Evolutionary conservation across 2,113 vertebrate genomes (phyloP), one percentile per base, ranked within the genome.

Genomic region (Ornithorhynchus anatinus): DNA sequence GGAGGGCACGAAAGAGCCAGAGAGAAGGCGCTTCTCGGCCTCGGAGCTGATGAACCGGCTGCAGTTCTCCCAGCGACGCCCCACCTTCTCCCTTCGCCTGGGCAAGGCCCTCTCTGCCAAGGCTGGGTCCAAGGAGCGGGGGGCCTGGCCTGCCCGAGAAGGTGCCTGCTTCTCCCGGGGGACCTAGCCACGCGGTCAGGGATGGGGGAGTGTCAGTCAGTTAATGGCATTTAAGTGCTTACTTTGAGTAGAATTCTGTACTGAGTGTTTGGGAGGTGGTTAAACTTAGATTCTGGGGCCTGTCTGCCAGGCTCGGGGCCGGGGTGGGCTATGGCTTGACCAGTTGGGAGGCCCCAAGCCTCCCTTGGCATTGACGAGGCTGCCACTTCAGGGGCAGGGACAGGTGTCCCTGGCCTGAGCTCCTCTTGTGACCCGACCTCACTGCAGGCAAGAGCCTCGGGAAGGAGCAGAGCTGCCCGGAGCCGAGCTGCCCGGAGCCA

Each of bases 11-110:
- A 80, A 84, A 38, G 95, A 95, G 36, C 92, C 94, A 0, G 95
- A 96, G 73, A 90, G 94, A 12, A 86, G 96, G 57, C 93, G 95
- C n/a, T 96, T 97, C 92, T 97, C 96, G 0, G 96, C 95, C 14
- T 96, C 95, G 0, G 95, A 96, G 57, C 91, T 97, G 25, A 95
- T 97, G 82, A 95, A 92, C 6, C 90, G 95, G 47, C 90, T 97
- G n/a, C 95, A 97, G 84, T 92, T 95, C 20, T 93, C 93, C 7
- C 94, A 95, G 59, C 93, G 90, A 61, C 94, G 93, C 77, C 93
- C 83, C 84, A 94, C 94, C 29, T 94, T 95, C 77, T 93, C 95
- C 11, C 70, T 96, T 66, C 94, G 94, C 67, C 85, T 96, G 62
- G 95, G 94, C 29, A 94, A 96, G 65, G 95, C 94, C 0, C 87